Base-by-base conservation (phyloP, 2,797 vertebrate genomes). In the Loriculus beryllinus region DNA sequence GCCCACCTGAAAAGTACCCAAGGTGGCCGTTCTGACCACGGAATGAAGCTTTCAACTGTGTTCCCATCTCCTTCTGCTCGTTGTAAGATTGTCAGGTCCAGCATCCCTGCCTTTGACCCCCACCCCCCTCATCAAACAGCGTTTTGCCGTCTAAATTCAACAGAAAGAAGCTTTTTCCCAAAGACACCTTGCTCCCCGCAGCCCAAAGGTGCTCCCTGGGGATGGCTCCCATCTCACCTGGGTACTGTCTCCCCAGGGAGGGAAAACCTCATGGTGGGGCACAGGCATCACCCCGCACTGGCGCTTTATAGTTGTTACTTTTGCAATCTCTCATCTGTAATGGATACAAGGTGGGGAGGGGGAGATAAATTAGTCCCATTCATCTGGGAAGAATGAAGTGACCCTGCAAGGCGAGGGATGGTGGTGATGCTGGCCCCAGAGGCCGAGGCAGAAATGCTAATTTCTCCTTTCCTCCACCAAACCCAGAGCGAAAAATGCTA, bases 341-440 rank as follows among this genome's bases (percentile, higher is more conserved):
- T 89, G 92, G 95, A 93, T 94, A 93, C 47, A 49, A 83, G 82
- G 19, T 13, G 9, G 23, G 69, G 82, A 57, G 56, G 83, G 52
- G 79, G 95, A 96, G 95, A 97, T 96, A 96, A 96, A 97, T 97
- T 89, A 93, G 90, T 70, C 92, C 96, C 84, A 95, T 97, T 97
- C 96, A 96, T 96, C 93, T 89, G 82, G 82, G 95, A 95, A 95
- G 95, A 96, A 96, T 94, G 87, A 91, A 88, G 84, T 93, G 95
- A 96, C 96, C 95, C 94, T 82, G 90, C 2, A 20, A 95, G 91
- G 83, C 35, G 68, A 91, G 93, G 92, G 88, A 86, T 6, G 40
- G 93, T 76, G 72, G 42, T 13, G 14, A 42, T 74, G 95, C 85
- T 91, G 80, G 87, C 90, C 96, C 90, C 92, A 81, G 80, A 4